Evolutionary conservation across 2,888 invertebrate species (phyloP).

Genomic region (Ptychoptera albimana): DNA sequence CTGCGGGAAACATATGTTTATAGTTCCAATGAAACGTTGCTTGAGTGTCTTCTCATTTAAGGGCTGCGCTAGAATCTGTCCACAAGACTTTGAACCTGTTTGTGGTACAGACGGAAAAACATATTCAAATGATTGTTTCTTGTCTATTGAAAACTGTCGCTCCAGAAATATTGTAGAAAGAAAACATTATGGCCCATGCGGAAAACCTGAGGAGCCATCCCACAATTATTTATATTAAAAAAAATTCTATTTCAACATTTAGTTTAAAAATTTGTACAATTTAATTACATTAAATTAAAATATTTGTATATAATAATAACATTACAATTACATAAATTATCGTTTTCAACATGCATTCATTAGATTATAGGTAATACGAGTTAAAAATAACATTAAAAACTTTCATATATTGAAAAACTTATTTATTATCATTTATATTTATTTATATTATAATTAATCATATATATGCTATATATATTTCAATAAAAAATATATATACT

Average conservation of each 20-base stretch:
- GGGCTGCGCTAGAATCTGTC: constrained; percentile 75
- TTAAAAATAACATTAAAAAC: no score
- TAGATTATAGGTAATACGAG: no score
- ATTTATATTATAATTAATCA: no score
- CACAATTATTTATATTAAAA: constrained; percentile 70
- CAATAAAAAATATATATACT: no score
- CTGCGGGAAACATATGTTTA: constrained; percentile 81
- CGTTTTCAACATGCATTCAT: no score
- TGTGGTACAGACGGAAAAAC: constrained; percentile 88
- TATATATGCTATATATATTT: no score
- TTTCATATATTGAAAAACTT: no score
- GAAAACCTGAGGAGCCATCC: constrained; percentile 69
- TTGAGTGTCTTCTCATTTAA: constrained; percentile 70
- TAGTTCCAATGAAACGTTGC: constrained; percentile 79
- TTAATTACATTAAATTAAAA: no score
- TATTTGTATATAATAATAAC: no score
- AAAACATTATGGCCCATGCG: constrained; percentile 70
- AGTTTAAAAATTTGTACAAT: no score
- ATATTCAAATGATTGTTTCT: constrained; percentile 84
- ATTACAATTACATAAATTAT: no score
- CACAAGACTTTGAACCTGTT: constrained; percentile 75
- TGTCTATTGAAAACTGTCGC: constrained; percentile 81
- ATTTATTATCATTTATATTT: no score
- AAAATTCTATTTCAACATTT: neutral
- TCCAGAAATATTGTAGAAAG: constrained; percentile 61